A percentile compares a stretch with the other conserved stretches of the same genome.
Evolutionary conservation across 2,888 invertebrate species (phyloP).

Genomic region (Eupithecia dodoneata): DNA sequence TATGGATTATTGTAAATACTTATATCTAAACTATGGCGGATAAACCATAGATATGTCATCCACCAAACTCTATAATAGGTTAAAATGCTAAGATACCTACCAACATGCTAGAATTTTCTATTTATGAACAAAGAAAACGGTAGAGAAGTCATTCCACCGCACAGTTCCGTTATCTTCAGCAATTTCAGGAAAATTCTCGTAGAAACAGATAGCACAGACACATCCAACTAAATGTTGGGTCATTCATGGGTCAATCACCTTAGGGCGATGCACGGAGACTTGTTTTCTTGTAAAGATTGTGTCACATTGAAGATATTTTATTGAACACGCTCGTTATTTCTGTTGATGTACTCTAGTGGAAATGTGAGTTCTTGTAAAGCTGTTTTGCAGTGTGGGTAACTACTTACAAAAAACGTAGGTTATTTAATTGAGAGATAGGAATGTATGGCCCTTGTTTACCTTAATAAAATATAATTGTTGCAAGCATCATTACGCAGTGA

Average conservation of each 20-base stretch:
- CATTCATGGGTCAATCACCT: conserved; percentile 67
- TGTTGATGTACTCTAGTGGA: conserved; percentile 6
- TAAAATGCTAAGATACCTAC: not conserved
- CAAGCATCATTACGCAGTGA: too few species aligned
- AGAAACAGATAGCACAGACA: conserved; percentile 44
- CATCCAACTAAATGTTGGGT: conserved; percentile 57
- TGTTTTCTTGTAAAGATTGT: conserved; percentile 55
- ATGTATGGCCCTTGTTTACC: not conserved
- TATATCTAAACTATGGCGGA: too few species aligned
- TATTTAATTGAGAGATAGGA: not conserved
- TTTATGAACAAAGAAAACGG: conserved; percentile 7
- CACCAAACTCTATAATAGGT: too few species aligned
- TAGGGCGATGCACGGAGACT: conserved; percentile 60
- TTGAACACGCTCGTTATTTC: conserved; percentile 4
- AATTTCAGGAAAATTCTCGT: conserved; percentile 33
- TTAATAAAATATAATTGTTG: not conserved
- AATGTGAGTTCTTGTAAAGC: not conserved
- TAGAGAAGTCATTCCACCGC: conserved; percentile 8
- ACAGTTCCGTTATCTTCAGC: conserved; percentile 32
- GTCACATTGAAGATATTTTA: conserved; percentile 45
- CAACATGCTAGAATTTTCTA: not conserved
- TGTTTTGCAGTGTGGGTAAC: not conserved
- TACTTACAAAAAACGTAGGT: not conserved
- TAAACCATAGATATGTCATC: too few species aligned
- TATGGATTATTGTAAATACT: not conserved